A percentile compares a stretch with the other conserved stretches of the same genome.
Evolutionary conservation across 2,888 invertebrate genomes (phyloP).

Genomic region (Pocota personata): DNA sequence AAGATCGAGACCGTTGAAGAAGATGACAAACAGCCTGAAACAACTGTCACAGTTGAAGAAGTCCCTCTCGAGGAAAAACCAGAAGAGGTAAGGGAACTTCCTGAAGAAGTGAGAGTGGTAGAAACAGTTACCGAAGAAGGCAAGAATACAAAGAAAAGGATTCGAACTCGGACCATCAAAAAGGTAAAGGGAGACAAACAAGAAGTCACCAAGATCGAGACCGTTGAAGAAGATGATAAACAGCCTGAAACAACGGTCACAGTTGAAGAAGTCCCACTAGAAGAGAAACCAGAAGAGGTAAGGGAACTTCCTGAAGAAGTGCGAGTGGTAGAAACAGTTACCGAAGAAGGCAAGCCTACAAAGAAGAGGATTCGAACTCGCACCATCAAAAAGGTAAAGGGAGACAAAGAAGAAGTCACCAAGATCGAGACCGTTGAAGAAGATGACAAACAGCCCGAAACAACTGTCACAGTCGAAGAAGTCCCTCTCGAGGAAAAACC

Average conservation of each 20-base stretch:
- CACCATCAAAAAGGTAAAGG: constrained; percentile 39
- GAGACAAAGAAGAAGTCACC: constrained; percentile 56
- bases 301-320: constrained; percentile 47
- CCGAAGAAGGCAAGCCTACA: constrained; percentile 45
- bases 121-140: constrained; percentile 39
- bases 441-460: constrained; percentile 48
- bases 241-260: constrained; percentile 48
- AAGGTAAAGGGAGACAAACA: constrained; percentile 46
- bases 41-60: constrained; percentile 47
- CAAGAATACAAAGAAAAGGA: constrained; percentile 41
- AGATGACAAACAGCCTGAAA: constrained; percentile 44
- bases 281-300: constrained; percentile 30
- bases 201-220: constrained; percentile 56
- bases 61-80: constrained; percentile 32
- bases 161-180: constrained; percentile 41
- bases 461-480: constrained; percentile 48
- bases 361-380: constrained; percentile 47
- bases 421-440: constrained; percentile 53
- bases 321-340: constrained; percentile 12
- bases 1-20: constrained; percentile 57
- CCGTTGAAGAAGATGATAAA: constrained; percentile 48
- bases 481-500: constrained; percentile 33
- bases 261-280: constrained; percentile 36
- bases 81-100: constrained; percentile 33
- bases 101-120: constrained; percentile 31